Base-by-base conservation (phyloP, 2,113 vertebrate species). In the Brachirus orientalis region DNA sequence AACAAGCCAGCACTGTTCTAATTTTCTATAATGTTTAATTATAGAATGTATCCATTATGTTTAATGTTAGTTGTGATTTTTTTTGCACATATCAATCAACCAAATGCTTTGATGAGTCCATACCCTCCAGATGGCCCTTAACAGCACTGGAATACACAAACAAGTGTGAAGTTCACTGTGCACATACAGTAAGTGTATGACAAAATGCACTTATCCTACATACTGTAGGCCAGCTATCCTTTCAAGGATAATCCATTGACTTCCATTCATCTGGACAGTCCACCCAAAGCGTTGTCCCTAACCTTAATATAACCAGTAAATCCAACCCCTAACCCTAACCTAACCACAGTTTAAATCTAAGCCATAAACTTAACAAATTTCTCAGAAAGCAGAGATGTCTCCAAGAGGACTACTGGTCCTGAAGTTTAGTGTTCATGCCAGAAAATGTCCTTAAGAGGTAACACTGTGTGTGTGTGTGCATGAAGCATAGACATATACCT, bases 81-180 rank as follows among this genome's bases (percentile, higher is more conserved):
- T 19, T 71, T 50, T 63, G 63, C 48, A 64, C 36, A 28, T 28
- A 60, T n/a, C 61, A 55, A 58, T 75, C 41, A 57, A 11, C 38
- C 7, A 38, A 61, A 72, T 18, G 69, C 40, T 17, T 19, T 13
- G 13, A 33, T 10, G 38, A 3, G 17, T 20, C 40, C 48, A 57
- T 43, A 47, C 38, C 77, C 82, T 75, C 18, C 43, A 54, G 16
- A 43, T 44, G 61, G 73, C 65, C 68, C 33, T 40, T 18, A 12
- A 37, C n/a, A 36, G 12, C 20, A 16, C 20, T 48, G 8, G 45
- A 52, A 71, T 52, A 37, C 33, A 50, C 58, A 63, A 68, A 71
- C 12, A 73, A 10, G 18, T 63, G 40, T 40, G 28, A n/a, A 66
- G 45, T 58, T 75, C 19, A 2, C 48, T 40, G 36, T 22, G 33